Conservation (phyloP, 2,113 vertebrate genomes). For the Lepisosteus oculatus region DNA sequence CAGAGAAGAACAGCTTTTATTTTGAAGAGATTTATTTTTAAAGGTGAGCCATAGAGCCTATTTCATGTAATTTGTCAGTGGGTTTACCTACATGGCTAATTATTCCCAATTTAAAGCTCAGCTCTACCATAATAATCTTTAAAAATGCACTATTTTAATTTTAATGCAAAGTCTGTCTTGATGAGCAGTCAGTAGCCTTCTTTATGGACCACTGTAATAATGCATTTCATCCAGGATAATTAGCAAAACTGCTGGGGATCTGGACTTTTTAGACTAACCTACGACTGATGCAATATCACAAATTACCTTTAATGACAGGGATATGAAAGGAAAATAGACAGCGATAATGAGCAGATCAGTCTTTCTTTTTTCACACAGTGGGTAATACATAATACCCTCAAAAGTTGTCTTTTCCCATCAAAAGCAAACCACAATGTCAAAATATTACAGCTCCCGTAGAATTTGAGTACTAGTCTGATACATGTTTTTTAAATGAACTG, state of each 20-base stretch:
- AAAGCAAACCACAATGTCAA: background rate
- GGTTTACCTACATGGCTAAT: constrained; percentile 3
- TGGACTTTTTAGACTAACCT: constrained; percentile 4
- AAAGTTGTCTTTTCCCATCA: background rate
- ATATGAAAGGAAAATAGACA: constrained; percentile 20
- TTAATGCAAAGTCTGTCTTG: constrained; percentile 14
- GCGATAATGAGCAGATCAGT: background rate
- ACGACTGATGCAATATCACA: constrained; percentile 16
- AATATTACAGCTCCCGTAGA: background rate
- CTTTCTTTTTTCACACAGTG: background rate
- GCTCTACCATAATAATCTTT: constrained; percentile 12
- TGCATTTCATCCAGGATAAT: constrained; percentile 5
- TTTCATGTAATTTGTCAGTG: background rate
- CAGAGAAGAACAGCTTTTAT: background rate
- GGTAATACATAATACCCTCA: background rate
- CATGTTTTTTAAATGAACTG: background rate
- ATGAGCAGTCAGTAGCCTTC: constrained; percentile 14
- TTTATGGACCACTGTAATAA: constrained; percentile 13
- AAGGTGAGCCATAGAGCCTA: background rate
- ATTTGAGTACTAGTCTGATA: background rate
- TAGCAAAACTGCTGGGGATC: background rate
- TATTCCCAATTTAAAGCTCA: constrained; percentile 8
- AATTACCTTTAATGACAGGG: constrained; percentile 21
- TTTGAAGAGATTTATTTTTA: background rate
- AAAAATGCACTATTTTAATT: constrained; percentile 11